Percentiles rank a stretch among this genome's conserved stretches.
phyloP scores from a whole-genome alignment of 2,888 invertebrate species.

The Drosophila mettleri region DNA sequence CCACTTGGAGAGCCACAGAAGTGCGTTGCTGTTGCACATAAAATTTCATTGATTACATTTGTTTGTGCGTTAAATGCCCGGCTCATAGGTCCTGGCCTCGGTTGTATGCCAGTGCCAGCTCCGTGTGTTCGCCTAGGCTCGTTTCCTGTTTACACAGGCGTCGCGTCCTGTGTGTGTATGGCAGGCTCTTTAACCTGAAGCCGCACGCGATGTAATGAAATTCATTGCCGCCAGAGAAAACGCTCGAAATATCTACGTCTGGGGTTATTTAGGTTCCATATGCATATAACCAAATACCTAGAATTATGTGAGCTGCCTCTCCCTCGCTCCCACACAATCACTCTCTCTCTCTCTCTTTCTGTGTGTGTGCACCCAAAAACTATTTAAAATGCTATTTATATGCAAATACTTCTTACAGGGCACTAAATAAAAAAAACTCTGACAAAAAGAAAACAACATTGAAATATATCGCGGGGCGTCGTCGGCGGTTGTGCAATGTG shows the following conservation, averaged over 20 bases:
- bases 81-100: constrained; percentile 34
- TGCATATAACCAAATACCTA: constrained; percentile 51
- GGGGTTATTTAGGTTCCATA: constrained; percentile 46
- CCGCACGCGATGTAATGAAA: constrained; percentile 66
- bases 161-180: constrained; percentile 59
- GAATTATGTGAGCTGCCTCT: constrained; percentile 48
- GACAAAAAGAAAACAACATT: constrained; percentile 23
- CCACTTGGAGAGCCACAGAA: constrained; percentile 26
- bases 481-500: constrained; percentile 62
- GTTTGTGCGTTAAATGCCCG: constrained; percentile 75
- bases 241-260: constrained; percentile 38
- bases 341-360: not conserved
- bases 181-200: constrained; percentile 53
- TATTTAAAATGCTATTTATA: constrained; percentile 82
- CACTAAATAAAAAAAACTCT: constrained; percentile 27
- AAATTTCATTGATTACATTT: constrained; percentile 82
- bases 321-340: too few species aligned
- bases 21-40: constrained; percentile 80
- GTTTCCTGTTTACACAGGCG: constrained; percentile 75
- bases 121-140: constrained; percentile 59
- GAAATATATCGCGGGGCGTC: constrained; percentile 47
- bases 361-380: constrained; percentile 58
- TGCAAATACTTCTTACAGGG: constrained; percentile 66
- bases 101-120: constrained; percentile 8
- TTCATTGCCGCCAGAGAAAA: constrained; percentile 50